Base-by-base conservation (phyloP, 2,797 vertebrate genomes). In the Paratrypauchen microcephalus region DNA sequence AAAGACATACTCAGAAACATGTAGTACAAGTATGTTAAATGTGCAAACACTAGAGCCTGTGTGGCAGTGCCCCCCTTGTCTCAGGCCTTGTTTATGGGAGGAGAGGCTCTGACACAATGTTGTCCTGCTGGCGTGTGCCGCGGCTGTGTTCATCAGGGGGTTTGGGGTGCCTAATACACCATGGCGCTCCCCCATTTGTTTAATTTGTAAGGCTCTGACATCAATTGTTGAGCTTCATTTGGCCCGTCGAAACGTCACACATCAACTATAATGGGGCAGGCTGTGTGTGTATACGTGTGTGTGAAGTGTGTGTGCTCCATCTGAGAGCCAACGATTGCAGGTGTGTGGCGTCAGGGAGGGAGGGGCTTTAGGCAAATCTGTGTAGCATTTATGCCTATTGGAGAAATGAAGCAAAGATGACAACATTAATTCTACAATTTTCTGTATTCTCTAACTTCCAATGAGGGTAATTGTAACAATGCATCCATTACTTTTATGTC, bases 181-280 rank as follows among this genome's bases (percentile, higher is more conserved):
- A 92, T 92, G 88, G 91, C 89, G 83, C 79, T 91, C 87, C 88
- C 92, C 90, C 91, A 93, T 94, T 93, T 94, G 92, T 93, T 94
- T 94, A 91, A 92, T 94, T 92, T 94, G 93, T 93, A 93, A 93
- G 92, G 91, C 91, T 92, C 91, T 92, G 93, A 94, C 92, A 94
- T 93, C 90, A 93, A 93, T 94, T 94, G 93, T 93, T 93, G 92
- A 93, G 93, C 91, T 93, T 93, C 92, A 92, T 94, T 94, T 93
- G 91, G 87, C 86, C 88, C 73, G 89, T 93, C 91, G 89, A 89
- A 90, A 91, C 88, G 80, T 93, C 92, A 93, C 92, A 92, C 92
- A 92, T 94, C 93, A 93, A 62, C 73, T 70, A 86, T 94, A 93
- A 94, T 94, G 92, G 89, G 88, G 84, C 87, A 85, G 89, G 90